Evolutionary conservation across 2,113 vertebrate species (phyloP), one percentile per base, ranked within the genome.

Genomic region (Cynocephalus volans): DNA sequence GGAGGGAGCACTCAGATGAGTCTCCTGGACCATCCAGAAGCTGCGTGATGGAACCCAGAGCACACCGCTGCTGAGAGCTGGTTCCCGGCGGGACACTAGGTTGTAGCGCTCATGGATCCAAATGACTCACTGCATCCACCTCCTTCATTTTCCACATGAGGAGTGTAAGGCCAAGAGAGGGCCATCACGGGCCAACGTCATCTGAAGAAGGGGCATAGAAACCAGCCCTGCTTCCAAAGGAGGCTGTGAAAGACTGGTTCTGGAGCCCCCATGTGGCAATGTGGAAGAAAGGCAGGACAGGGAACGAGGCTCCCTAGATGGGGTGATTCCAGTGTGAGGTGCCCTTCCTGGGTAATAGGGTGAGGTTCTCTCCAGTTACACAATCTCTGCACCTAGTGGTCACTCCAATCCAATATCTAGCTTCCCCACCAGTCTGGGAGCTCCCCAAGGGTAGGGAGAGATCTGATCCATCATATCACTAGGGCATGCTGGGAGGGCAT

Each of bases 191-290:
- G 58, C 48, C 9, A 33, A 31, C 48, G 60, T 70, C 54, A 79
- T 36, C 64, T 48, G 26, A 31, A 90, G 48, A 62, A 92, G 48
- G 12, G 14, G 15, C 26, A 6, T 23, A 31, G 50, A 76, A 13
- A 23, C 62, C 45, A 60, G 8, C 1, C 8, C 8, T 26, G 72
- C 11, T 2, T 19, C 26, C 36, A 4, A 6, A 23, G 5, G n/a
- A 52, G 8, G 5, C 83, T 76, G 62, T 48, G 62, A 60, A 88
- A 90, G 52, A 17, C 6, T 72, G 50, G 10, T 60, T 97, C 95
- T 96, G 95, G 87, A 31, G 80, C 79, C 96, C 62, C 60, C 87
- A 0, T 84, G 96, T 97, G 97, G 70, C 58, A 36, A 0, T 18
- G 64, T 4, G 23, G 48, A 31, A 89, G 79, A 97, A 96, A 93